Conservation (phyloP, 2,797 vertebrate species). For the Tapirus indicus region DNA sequence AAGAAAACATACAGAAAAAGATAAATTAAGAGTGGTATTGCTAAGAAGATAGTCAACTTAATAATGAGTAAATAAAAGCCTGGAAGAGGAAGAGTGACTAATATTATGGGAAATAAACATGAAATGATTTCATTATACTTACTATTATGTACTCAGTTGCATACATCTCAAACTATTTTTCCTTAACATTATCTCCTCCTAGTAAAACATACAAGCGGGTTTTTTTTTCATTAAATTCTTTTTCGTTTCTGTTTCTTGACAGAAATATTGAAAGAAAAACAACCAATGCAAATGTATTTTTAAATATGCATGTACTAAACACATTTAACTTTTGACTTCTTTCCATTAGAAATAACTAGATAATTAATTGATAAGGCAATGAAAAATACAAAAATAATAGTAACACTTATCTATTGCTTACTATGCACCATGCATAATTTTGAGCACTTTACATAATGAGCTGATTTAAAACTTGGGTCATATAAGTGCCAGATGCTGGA, state of each 20-base stretch:
- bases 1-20: not conserved
- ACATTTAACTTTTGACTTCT: not conserved
- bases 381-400: not conserved
- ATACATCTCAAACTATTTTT: not conserved
- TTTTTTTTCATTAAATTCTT: not conserved
- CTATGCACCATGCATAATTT: not conserved
- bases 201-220: not conserved
- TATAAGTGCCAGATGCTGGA: not conserved
- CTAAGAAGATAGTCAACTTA: not conserved
- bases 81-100: not conserved
- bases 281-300: not conserved
- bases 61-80: not conserved
- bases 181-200: not conserved
- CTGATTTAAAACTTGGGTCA: not conserved
- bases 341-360: not conserved
- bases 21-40: not conserved
- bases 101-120: not conserved
- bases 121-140: not conserved
- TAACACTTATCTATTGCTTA: not conserved
- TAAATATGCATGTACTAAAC: not conserved
- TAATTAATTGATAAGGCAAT: not conserved
- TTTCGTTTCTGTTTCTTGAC: not conserved
- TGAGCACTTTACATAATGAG: not conserved
- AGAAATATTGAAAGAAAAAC: not conserved
- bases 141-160: not conserved